Base-by-base conservation (phyloP, 2,113 vertebrate genomes). In the Sitta europaea region DNA sequence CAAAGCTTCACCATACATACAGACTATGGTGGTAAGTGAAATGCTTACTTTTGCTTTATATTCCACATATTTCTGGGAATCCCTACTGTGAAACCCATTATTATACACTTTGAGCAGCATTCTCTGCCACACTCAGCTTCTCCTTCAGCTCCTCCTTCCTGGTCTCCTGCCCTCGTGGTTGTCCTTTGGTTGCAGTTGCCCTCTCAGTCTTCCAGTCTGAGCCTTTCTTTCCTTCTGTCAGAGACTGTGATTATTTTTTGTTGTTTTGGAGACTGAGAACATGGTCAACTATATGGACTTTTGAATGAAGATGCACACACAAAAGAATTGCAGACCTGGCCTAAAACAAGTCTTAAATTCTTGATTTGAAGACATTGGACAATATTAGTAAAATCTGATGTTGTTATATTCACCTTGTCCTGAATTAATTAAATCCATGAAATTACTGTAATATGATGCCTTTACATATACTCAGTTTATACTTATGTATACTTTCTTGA, bases 1-100 rank as follows among this genome's bases (percentile, higher is more conserved):
- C 0, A 2, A 24, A 4, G 0, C 0, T 4, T 10, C 38, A 0
- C 0, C 1, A 5, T 94, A 81, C 0, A 0, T 29, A 99, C 99
- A 35, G 8, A 92, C 13, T 1, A 36, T 76, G 97, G 68, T 79
- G 6, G 99, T 99, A 94, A 98, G 98, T 98, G 74, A 86, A 29
- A 55, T 58, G 10, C 10, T 87, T 82, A 45, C 12, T 54, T 88
- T 70, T 86, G 23, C 17, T 53, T 87, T 57, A 20, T 23, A 3
- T 31, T 76, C 13, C 31, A 45, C 4, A 4, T 31, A 43, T 43
- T 85, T 87, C 36, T 93, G 47, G 42, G 54, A 66, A 42, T 3
- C 3, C 10, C 24, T 50, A 5, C 48, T 38, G 11, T 27, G 51
- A 89, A 54, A 45, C 33, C 7, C 10, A 25, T 36, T 71, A 2